A percentile compares a stretch with the other conserved stretches of the same genome.
phyloP scores from a whole-genome alignment of 2,888 invertebrate species.

The Altica lythri region DNA sequence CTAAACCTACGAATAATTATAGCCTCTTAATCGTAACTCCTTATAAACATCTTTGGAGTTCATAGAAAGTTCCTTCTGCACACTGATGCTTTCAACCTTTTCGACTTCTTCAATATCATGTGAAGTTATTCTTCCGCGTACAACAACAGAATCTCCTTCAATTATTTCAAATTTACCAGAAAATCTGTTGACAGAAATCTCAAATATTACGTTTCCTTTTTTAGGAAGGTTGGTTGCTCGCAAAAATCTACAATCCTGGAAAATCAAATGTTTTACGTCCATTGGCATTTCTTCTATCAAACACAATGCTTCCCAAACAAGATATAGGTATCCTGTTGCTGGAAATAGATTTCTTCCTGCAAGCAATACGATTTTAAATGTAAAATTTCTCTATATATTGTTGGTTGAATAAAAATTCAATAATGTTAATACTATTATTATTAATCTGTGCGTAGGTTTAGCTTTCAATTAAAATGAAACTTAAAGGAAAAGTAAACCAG shows the following conservation, averaged over 20 bases:
- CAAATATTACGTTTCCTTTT: conserved; percentile 46
- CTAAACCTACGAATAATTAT: conserved; percentile 56
- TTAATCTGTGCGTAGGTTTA: no score
- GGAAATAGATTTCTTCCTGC: conserved; percentile 57
- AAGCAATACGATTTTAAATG: no score
- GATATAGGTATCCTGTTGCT: conserved; percentile 61
- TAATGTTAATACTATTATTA: no score
- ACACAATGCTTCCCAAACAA: conserved; percentile 61
- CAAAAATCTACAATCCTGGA: conserved; percentile 65
- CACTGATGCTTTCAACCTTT: no score
- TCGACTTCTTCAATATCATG: conserved; percentile 54
- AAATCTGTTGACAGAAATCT: conserved; percentile 38
- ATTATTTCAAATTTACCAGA: conserved; percentile 49
- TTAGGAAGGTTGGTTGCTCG: conserved; percentile 60
- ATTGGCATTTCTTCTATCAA: conserved; percentile 52
- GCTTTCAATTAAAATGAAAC: no score
- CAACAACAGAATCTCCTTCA: conserved; percentile 36
- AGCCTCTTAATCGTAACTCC: conserved; percentile 71
- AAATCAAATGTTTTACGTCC: conserved; percentile 59
- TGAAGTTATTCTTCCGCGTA: conserved; percentile 36
- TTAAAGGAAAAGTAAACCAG: no score
- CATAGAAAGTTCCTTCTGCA: no score
- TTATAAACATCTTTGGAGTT: conserved; percentile 69
- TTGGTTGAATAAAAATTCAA: no score
- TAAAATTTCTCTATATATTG: no score